Evolutionary conservation across 1,140 invertebrate genomes (phyloP).

Genomic region (Panulirus ornatus): DNA sequence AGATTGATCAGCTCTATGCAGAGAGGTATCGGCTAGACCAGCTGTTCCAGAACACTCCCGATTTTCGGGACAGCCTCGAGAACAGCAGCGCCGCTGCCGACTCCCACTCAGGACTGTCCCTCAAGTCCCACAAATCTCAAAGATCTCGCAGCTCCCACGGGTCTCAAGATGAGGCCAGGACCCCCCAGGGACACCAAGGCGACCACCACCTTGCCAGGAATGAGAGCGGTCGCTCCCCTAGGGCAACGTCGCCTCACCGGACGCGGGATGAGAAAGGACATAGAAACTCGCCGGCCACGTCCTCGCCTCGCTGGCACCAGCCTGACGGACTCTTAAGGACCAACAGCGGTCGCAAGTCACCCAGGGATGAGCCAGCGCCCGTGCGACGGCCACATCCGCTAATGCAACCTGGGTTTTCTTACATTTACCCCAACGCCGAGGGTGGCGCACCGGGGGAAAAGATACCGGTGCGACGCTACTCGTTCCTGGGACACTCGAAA

Average conservation of each 20-base stretch:
- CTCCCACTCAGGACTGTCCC: slow-evolving; percentile 18
- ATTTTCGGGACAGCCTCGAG: slow-evolving; percentile 65
- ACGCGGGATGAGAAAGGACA: neutral
- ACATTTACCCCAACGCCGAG: slow-evolving; percentile 61
- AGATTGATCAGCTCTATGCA: slow-evolving; percentile 63
- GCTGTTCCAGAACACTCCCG: slow-evolving; percentile 53
- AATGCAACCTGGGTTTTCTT: slow-evolving; percentile 58
- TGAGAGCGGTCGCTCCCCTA: neutral
- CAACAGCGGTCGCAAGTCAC: neutral
- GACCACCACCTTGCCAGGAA: neutral
- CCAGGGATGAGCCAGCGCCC: neutral
- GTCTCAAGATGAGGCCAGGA: neutral
- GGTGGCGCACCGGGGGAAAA: slow-evolving; percentile 5
- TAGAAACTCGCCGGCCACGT: neutral
- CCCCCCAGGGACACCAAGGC: neutral
- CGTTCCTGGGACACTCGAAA: neutral
- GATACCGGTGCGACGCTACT: slow-evolving; percentile 12
- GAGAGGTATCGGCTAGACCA: slow-evolving; percentile 46
- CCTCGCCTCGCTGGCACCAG: neutral
- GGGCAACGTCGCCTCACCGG: neutral
- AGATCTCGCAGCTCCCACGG: slow-evolving; percentile 3
- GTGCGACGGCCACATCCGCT: slow-evolving; percentile 36
- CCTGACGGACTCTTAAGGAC: neutral
- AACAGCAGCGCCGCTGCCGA: slow-evolving; percentile 43
- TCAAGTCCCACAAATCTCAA: slow-evolving; percentile 20